Evolutionary conservation across 2,113 vertebrate species (phyloP), one percentile per base, ranked within the genome.

Genomic region (Dolichotis patagonum): DNA sequence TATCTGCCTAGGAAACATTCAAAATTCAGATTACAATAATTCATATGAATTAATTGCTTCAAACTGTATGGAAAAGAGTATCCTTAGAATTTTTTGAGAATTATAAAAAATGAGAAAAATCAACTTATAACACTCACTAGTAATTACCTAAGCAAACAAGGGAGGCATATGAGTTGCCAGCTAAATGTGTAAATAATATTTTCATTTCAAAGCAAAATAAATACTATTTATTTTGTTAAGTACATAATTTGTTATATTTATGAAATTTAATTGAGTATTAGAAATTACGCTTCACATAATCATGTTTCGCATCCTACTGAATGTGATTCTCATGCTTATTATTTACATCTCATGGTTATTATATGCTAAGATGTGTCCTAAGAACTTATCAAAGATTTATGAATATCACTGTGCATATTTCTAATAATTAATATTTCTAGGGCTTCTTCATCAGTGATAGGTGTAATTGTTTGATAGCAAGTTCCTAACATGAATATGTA

Each of bases 11-110:
- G 30, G 86, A 88, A 81, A 67, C 22, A 80, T 90, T 95, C 38
- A 85, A 92, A 80, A n/a, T 91, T 85, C 85, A 17, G 20, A 80
- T 94, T 82, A 83, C 43, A 96, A 94, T 86, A 84, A 60, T 85
- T 91, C 16, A 41, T 28, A 26, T 52, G n/a, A 83, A 91, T 82
- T 86, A 91, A 63, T 95, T 96, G 35, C 13, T 90, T 94, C 89
- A 82, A 52, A 46, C 10, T 77, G 3, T 65, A 65, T 58, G 16
- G 12, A 93, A 91, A n/a, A 78, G 20, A 71, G 35, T 63, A 9
- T 13, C 35, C 38, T 65, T 85, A 35, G 8, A 24, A 82, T 71
- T 82, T 84, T 90, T 92, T 93, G 38, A 85, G 4, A 84, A 58
- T 43, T 94, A 28, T 88, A 85, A 71, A 86, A 63, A 78, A 56